Evolutionary conservation across 2,113 vertebrate species (phyloP).

Genomic region (Xyrauchen texanus): DNA sequence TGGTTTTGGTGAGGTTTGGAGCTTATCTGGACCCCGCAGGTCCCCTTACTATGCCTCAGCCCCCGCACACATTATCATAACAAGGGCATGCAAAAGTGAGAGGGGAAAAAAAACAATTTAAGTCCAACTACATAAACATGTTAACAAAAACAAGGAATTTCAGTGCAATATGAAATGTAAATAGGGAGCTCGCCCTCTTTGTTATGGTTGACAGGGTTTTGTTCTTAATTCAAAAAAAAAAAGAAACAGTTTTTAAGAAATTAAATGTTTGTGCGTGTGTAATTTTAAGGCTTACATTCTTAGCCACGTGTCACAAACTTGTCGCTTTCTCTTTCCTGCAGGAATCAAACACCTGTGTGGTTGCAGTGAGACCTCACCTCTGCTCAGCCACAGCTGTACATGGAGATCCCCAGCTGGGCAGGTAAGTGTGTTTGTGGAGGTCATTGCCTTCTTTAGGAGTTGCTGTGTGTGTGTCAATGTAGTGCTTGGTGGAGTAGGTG

Average conservation of each 20-base stretch:
- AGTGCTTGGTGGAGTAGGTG: too few species aligned
- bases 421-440: slow-evolving; percentile 44
- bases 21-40: slow-evolving; percentile 57
- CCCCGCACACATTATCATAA: slow-evolving; percentile 47
- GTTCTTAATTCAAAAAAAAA: not conserved
- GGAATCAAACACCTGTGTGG: slow-evolving; percentile 37
- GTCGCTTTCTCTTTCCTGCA: slow-evolving; percentile 45
- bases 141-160: slow-evolving; percentile 2
- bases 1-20: slow-evolving; percentile 26
- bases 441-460: slow-evolving; percentile 33
- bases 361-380: not conserved
- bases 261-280: not conserved
- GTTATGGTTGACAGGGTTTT: not conserved
- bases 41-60: slow-evolving; percentile 39
- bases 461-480: slow-evolving; percentile 18
- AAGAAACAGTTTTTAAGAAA: not conserved
- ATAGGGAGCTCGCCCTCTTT: slow-evolving; percentile 35
- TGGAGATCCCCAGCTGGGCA: slow-evolving; percentile 60
- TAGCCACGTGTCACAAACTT: not conserved
- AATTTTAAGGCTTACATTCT: not conserved
- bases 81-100: slow-evolving; percentile 42
- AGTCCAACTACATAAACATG: not conserved
- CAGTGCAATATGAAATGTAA: slow-evolving; percentile 22
- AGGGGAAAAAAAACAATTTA: too few species aligned
- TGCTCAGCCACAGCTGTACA: slow-evolving; percentile 52